Conservation (phyloP, 2,113 vertebrate genomes). For the Notarius lentiginosus region DNA sequence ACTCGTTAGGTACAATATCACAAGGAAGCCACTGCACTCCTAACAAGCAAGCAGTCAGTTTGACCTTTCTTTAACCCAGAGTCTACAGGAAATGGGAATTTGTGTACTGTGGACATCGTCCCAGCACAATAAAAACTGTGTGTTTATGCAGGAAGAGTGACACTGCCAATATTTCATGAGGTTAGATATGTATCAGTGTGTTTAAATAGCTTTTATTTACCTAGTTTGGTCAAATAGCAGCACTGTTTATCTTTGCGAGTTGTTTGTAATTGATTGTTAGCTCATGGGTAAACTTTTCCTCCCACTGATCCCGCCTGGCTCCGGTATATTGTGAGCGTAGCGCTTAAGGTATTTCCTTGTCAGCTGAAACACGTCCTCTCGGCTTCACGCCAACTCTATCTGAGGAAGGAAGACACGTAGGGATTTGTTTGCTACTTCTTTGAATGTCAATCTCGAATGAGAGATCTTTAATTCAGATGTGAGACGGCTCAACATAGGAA, state of each 20-base stretch:
- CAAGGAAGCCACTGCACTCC: background rate
- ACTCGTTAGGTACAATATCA: background rate
- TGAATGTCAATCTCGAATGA: background rate
- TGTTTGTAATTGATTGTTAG: slow-evolving; percentile 17
- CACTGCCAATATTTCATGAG: background rate
- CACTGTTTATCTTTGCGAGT: background rate
- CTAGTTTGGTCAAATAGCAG: background rate
- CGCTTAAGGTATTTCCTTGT: background rate
- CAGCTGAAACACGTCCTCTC: background rate
- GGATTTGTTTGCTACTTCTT: background rate
- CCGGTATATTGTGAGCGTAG: background rate
- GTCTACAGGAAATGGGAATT: background rate
- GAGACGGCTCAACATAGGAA: background rate
- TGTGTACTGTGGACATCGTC: background rate
- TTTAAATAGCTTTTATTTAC: background rate
- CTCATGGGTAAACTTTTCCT: background rate
- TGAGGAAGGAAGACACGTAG: background rate
- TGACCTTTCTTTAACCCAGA: background rate
- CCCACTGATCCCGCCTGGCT: background rate
- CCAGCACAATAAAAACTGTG: background rate
- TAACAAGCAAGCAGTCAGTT: background rate
- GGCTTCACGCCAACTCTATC: background rate
- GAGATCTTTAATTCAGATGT: background rate
- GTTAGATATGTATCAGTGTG: background rate
- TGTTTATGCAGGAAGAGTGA: slow-evolving; percentile 3